Conservation (phyloP, 2,797 vertebrate genomes). For the Pteropus rufus region DNA sequence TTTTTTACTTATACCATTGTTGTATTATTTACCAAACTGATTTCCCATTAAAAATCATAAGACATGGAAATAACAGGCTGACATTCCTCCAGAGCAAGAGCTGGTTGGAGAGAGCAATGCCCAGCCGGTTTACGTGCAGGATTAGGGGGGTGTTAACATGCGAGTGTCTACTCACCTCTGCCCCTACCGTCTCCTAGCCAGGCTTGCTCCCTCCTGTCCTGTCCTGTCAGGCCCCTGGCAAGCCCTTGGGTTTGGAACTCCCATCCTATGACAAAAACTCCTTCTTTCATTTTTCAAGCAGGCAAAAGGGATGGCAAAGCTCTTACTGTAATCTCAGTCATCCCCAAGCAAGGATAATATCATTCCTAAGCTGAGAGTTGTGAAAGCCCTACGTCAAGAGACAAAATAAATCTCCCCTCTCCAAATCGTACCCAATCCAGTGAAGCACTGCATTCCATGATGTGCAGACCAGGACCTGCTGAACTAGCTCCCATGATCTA, state of each 20-base stretch:
- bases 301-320: background rate
- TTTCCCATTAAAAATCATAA: background rate
- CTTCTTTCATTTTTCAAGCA: background rate
- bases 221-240: background rate
- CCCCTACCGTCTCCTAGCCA: background rate
- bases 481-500: background rate
- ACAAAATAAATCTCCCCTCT: background rate
- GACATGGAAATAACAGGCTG: background rate
- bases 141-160: background rate
- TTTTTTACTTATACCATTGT: background rate
- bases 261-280: background rate
- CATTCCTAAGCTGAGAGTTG: background rate
- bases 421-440: background rate
- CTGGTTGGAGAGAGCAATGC: fast-evolving
- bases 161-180: background rate
- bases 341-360: background rate
- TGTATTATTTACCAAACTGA: background rate
- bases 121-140: background rate
- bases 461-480: background rate
- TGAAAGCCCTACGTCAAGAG: background rate
- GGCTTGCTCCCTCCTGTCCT: background rate
- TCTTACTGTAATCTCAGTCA: background rate
- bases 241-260: background rate
- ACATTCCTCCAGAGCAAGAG: background rate
- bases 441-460: background rate